These are phyloP conservation scores for Betta splendens DNA, from an alignment of 2,797 vertebrate species.

Conservation along the genomic window DNA sequence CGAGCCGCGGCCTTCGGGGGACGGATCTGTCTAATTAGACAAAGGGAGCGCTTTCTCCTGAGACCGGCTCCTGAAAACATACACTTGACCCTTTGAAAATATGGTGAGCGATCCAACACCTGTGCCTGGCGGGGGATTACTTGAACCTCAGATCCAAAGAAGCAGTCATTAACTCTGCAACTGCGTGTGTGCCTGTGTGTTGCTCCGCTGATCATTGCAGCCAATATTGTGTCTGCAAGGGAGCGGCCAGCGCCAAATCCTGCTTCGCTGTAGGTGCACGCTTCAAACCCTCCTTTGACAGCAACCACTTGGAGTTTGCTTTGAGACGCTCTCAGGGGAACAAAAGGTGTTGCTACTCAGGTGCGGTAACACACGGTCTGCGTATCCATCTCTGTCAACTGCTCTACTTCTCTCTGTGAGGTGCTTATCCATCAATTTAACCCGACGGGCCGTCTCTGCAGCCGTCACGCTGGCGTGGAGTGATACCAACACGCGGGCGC, in stretches of 20 bases:
- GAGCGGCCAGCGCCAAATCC: too few relatives aligned
- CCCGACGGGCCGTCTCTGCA: slow-evolving; percentile 67
- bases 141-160: slow-evolving; percentile 44
- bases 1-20: slow-evolving; percentile 42
- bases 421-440: slow-evolving; percentile 81
- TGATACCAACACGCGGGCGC: slow-evolving; percentile 64
- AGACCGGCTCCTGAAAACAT: slow-evolving; percentile 55
- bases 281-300: too few relatives aligned
- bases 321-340: slow-evolving; percentile 55
- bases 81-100: slow-evolving; percentile 55
- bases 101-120: slow-evolving; percentile 44
- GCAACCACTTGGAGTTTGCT: slow-evolving; percentile 55
- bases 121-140: slow-evolving; percentile 44
- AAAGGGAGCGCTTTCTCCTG: slow-evolving; percentile 38
- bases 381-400: slow-evolving; percentile 64
- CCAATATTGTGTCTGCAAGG: too few relatives aligned
- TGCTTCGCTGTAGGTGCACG: too few relatives aligned
- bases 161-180: slow-evolving; percentile 42
- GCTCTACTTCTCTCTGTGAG: slow-evolving; percentile 73
- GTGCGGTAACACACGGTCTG: slow-evolving; percentile 74
- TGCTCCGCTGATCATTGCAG: too few relatives aligned
- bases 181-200: slow-evolving; percentile 3
- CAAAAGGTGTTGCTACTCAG: slow-evolving; percentile 69
- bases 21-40: slow-evolving; percentile 53
- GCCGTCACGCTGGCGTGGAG: slow-evolving; percentile 75